Evolutionary conservation across 2,113 vertebrate genomes (phyloP).

Genomic region (Neolamprologus tretocephalus): DNA sequence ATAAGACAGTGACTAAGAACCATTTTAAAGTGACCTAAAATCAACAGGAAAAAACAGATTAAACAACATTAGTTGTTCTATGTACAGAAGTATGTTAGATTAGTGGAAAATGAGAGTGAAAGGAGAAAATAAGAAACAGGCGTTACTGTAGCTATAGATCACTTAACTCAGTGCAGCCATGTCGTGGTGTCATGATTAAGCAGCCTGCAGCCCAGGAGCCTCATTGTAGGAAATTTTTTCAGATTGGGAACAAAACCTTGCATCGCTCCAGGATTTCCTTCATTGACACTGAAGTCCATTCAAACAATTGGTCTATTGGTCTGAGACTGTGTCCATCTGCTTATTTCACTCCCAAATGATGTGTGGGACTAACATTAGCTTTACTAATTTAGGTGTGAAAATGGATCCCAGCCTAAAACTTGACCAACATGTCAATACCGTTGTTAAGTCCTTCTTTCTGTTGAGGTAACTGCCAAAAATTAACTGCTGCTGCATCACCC

Average conservation of each 20-base stretch:
- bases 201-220: neutral
- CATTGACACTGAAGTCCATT: neutral
- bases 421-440: rapidly evolving
- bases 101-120: neutral
- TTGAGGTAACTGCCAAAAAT: neutral
- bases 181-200: neutral
- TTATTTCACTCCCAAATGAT: neutral
- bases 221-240: neutral
- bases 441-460: neutral
- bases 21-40: neutral
- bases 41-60: neutral
- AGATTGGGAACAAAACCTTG: neutral
- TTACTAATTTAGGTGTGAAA: neutral
- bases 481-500: neutral
- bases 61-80: neutral
- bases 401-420: neutral
- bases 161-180: neutral
- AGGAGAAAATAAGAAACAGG: neutral
- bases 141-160: neutral
- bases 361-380: neutral
- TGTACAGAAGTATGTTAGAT: neutral
- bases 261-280: neutral
- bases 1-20: neutral
- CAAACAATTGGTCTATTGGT: neutral
- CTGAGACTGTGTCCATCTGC: neutral